phyloP scores from a whole-genome alignment of 2,797 vertebrate genomes.

The Hippocampus kuda region DNA sequence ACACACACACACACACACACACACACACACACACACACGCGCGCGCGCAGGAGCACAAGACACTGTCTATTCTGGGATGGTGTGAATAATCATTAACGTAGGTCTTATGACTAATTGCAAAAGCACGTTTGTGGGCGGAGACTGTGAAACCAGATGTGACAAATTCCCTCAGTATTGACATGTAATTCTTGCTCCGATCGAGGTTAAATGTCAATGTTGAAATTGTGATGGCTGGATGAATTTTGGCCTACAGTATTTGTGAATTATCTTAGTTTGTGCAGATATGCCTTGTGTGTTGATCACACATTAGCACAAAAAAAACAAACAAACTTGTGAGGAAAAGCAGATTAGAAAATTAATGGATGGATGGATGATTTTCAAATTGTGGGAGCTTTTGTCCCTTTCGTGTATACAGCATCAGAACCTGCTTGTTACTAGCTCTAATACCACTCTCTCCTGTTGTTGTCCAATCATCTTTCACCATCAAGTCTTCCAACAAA shows the following conservation, averaged over 20 bases:
- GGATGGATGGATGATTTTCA: not conserved
- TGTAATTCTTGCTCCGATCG: not conserved
- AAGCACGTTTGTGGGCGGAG: slow-evolving; percentile 13
- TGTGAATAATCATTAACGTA: slow-evolving; percentile 35
- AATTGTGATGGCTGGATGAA: not conserved
- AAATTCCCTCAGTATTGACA: not conserved
- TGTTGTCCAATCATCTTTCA: slow-evolving; percentile 43
- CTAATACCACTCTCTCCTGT: slow-evolving; percentile 55
- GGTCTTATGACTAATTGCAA: slow-evolving; percentile 43
- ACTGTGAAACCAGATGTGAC: slow-evolving; percentile 10
- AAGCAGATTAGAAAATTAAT: too few relatives aligned
- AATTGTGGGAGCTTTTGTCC: not conserved
- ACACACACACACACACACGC: slow-evolving; percentile 6
- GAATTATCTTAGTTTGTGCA: not conserved
- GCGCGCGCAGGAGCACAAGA: slow-evolving; percentile 34
- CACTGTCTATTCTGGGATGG: slow-evolving; percentile 42
- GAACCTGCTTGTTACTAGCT: slow-evolving; percentile 5
- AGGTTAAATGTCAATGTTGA: not conserved
- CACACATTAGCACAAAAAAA: too few relatives aligned
- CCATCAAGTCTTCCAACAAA: slow-evolving; percentile 85
- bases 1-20: slow-evolving; percentile 5
- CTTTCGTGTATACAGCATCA: not conserved
- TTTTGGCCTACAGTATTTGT: too few relatives aligned
- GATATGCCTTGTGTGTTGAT: too few relatives aligned
- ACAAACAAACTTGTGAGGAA: too few relatives aligned